A percentile compares a stretch with the other conserved stretches of the same genome.
Evolutionary conservation across 2,113 vertebrate genomes (phyloP).

Genomic region (Rhabdornis inornatus): DNA sequence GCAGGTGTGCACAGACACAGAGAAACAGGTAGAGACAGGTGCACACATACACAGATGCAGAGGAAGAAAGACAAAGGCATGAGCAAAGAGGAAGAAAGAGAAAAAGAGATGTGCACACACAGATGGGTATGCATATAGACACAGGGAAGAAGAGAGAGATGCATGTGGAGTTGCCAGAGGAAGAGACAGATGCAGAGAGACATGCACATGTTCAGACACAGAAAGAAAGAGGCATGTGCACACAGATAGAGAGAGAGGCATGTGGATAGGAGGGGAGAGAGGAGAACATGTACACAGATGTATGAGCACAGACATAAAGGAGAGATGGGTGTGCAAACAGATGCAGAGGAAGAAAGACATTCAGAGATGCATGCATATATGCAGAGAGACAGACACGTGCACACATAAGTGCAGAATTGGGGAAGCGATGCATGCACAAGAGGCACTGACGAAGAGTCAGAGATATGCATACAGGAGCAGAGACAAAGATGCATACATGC

Average conservation of each 20-base stretch:
- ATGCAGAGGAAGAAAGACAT: background rate
- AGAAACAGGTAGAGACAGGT: background rate
- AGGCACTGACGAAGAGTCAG: background rate
- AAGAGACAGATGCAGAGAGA: background rate
- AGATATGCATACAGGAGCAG: background rate
- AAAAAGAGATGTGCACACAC: background rate
- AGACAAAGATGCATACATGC: background rate
- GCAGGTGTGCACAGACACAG: background rate
- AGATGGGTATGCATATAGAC: background rate
- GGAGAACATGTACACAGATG: background rate
- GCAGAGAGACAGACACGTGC: background rate
- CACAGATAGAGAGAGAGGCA: background rate
- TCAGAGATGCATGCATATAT: background rate
- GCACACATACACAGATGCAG: background rate
- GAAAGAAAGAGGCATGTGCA: background rate
- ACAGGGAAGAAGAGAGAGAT: background rate
- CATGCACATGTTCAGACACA: background rate
- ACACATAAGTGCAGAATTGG: background rate
- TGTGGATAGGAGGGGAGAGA: background rate
- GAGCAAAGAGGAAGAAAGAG: background rate
- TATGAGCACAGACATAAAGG: background rate
- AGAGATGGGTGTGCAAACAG: background rate
- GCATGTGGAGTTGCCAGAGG: background rate
- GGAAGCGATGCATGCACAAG: background rate
- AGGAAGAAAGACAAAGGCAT: background rate